Percentiles rank a stretch among this genome's conserved stretches.
phyloP scores from a whole-genome alignment of 2,797 vertebrate genomes.

The Lepus oiostolus region DNA sequence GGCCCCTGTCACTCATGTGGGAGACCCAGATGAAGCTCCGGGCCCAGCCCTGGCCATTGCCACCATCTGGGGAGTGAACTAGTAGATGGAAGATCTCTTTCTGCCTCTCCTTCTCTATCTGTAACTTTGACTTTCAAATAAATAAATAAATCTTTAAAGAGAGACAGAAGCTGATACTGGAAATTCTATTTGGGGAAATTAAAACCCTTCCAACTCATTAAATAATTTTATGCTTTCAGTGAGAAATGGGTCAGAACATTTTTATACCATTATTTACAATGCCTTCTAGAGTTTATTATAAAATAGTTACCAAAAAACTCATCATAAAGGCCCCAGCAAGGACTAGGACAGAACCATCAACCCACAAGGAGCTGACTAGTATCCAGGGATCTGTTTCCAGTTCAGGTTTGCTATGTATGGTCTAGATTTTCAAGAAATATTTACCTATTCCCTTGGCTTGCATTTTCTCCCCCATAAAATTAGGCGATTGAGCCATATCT shows the following conservation, averaged over 20 bases:
- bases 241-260: constrained; percentile 48
- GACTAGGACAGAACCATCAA: background rate
- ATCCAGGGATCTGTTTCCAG: background rate
- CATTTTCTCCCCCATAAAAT: background rate
- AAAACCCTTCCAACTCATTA: constrained; percentile 26
- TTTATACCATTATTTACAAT: background rate
- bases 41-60: too few species aligned
- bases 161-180: background rate
- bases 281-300: background rate
- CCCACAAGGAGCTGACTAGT: background rate
- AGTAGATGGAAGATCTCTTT: too few species aligned
- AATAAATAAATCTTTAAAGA: background rate
- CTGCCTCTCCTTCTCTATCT: too few species aligned
- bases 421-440: background rate
- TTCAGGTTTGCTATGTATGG: constrained; percentile 9
- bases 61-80: too few species aligned
- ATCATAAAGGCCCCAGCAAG: background rate
- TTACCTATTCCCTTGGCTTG: background rate
- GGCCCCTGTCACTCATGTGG: too few species aligned
- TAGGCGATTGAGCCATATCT: background rate
- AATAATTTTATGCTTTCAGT: background rate
- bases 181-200: background rate
- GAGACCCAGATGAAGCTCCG: too few species aligned
- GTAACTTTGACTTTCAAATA: too few species aligned
- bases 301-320: background rate